Evolutionary conservation across 2,797 vertebrate genomes (phyloP), one percentile per base, ranked within the genome.

Genomic region (Microhierax caerulescens): DNA sequence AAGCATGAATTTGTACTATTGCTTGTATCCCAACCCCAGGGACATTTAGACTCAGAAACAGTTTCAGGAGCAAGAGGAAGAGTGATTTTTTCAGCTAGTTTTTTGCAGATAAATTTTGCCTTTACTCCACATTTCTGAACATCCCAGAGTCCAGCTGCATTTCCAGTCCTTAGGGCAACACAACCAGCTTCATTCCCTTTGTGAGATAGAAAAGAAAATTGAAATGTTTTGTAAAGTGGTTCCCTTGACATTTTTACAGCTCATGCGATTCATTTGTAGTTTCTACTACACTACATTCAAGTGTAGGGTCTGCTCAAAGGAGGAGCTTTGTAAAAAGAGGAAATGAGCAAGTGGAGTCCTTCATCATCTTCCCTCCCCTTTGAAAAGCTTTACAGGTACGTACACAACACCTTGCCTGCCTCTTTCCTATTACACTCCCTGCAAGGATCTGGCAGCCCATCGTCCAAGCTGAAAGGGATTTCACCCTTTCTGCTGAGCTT

Each of bases 91-190:
- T 98, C 98, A n/a, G 99, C 99, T 92, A 90, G 65, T 61, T 98
- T 98, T 95, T 99, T 99, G 97, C 99, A 99, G 94, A 99, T 98
- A 86, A 99, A 99, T 94, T 99, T 99, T 93, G 98, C 98, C 86
- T 98, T 99, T 79, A 96, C 97, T 67, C 96, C 96, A 96, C 99
- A 99, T 82, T 96, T 97, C 74, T 99, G 91, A 51, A 99, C 98
- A 84, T 99, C 99, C 99, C 99, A 99, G 78, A 99, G 97, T 96
- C 99, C 99, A n/a, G 99, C 99, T 83, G 98, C 98, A 51, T 90
- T 85, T 59, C 99, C 99, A 41, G 99, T 99, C 89, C 96, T 98
- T 98, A 99, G 98, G 36, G 98, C 99, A 79, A 99, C 98, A 51
- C 99, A 99, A 34, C 99, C 99, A 8, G 98, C 96, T 89, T 98